Base-by-base conservation (phyloP, 2,888 invertebrate genomes). In the Odontothrips loti region DNA sequence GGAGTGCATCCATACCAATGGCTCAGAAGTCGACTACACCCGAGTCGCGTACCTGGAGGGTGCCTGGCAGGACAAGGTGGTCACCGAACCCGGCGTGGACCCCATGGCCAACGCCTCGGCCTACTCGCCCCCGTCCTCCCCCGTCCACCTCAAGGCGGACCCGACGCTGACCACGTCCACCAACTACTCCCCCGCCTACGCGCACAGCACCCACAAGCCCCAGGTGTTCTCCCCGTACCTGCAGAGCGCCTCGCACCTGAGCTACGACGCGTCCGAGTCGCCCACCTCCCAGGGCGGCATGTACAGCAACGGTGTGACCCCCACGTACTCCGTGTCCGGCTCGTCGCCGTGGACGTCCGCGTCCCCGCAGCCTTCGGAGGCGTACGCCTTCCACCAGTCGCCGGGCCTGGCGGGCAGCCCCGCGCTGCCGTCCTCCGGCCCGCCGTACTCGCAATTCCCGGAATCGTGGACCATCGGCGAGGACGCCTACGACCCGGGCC, bases 61-160 rank as follows among this genome's bases (percentile, higher is more conserved):
- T 1, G 68, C 27, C 58, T 58, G 58, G 11, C 68, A 23, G 27
- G 9, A 27, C 23, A 75, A 75, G 68, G 68, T 75, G 68, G 68
- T 75, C 9, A 4, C 68, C 23, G 68, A 75, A 27, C 11, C 68
- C 23, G 68, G 68, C 68, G 68, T 75, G 23, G 68, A 75, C 68
- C 23, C 68, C 23, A 23, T 75, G 68, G 10, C 68, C 23, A 27
- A 12, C 68, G 12, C 68, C 27, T 12, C 68, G 9, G 8, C 27
- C 11, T 75, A 75, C 68, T 75, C 68, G 68, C 68, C 68, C 23
- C 8, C 0, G 23, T 27, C 68, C 23, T 75, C 68, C 23, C 68
- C 68, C 12, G 68, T 75, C 11, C 68, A 75, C 68, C 68, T 75
- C 68, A 75, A 75, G 68, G 68, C 68, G 27, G 68, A 75, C 68